Conservation (phyloP, 1,140 invertebrate genomes). For the Ruditapes philippinarum region DNA sequence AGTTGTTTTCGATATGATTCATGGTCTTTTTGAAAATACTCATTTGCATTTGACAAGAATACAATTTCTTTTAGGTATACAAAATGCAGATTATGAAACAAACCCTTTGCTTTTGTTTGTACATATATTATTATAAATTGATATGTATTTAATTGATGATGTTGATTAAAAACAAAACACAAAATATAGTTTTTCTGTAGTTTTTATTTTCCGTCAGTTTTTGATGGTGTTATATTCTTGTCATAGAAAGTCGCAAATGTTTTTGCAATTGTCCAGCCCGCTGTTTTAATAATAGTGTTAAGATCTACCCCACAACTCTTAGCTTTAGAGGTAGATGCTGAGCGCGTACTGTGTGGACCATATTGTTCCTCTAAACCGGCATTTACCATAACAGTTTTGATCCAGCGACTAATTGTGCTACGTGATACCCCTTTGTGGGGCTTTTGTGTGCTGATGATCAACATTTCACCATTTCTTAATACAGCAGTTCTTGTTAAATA, state of each 20-base stretch:
- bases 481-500: not conserved
- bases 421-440: not conserved
- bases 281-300: not conserved
- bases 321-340: not conserved
- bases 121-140: too few relatives aligned
- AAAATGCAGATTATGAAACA: too few relatives aligned
- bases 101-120: too few relatives aligned
- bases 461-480: not conserved
- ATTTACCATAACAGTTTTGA: not conserved
- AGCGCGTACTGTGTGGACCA: not conserved
- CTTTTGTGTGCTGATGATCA: not conserved
- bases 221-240: too few relatives aligned
- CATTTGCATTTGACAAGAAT: too few relatives aligned
- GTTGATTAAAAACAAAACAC: too few relatives aligned
- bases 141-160: too few relatives aligned
- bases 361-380: not conserved
- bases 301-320: not conserved
- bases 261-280: constrained; percentile 8
- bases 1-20: too few relatives aligned
- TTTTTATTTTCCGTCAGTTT: too few relatives aligned
- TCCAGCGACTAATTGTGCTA: not conserved
- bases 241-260: constrained; percentile 1
- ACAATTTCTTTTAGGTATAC: too few relatives aligned
- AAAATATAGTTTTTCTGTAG: too few relatives aligned
- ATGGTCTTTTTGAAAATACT: too few relatives aligned